Evolutionary conservation across 2,888 invertebrate genomes (phyloP), one percentile per base, ranked within the genome.

Genomic region (Harpalus rubripes): DNA sequence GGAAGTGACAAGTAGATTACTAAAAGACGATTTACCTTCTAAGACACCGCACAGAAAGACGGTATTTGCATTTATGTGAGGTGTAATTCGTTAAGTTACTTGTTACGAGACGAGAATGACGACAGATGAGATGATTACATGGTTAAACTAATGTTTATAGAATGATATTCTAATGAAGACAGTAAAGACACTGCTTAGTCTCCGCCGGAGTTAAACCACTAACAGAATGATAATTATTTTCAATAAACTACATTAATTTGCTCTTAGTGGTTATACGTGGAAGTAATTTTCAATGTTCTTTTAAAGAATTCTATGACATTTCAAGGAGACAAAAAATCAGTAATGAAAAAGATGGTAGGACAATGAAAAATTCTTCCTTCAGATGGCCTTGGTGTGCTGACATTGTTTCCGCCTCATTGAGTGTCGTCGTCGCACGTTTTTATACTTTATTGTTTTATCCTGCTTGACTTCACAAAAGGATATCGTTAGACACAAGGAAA

Each of bases 391-490:
- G 56, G 56, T 22, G 74, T 2, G 10, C 39, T 56, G 78, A 78
- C 78, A 78, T 78, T 78, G 56, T 78, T 78, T 32, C 58, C 78
- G 78, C 78, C 39, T 78, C 78, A 78, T 78, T 58, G 78, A 58
- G 26, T 78, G 56, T 78, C 78, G 78, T 15, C 58, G 56, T 26
- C 58, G 56, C 56, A 58, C 58, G 58, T 78, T 78, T 78, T 78
- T 78, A 78, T 78, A 78, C 78, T 32, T 58, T 58, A 78, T 78
- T 78, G 78, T 78, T 78, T 78, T 58, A 56, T 58, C 41, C 12
- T 26, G 56, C 78, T 26, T 78, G 78, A 78, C 78, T 74, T 74
- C 44, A 10, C 44, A n/a, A 16, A 78, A 78, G 58, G 78, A 22
- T 12, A 56, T 26, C 65, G 65, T 41, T 8, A 15, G 56, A 78